These are phyloP conservation scores for Agriotes lineatus DNA, from an alignment of 2,888 invertebrate genomes.

Conservation along the genomic window DNA sequence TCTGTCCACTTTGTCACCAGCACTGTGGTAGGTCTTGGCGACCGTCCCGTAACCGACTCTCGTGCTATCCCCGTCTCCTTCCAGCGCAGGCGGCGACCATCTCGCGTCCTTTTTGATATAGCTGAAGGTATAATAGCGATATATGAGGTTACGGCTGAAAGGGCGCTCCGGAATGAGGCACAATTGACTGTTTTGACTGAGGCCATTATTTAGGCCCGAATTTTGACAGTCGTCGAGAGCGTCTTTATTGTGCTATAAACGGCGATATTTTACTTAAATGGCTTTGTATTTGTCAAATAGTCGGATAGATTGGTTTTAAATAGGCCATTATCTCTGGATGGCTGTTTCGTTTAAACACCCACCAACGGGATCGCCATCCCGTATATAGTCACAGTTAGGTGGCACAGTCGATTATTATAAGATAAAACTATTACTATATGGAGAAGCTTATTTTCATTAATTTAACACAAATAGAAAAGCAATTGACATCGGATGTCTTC, in stretches of 20 bases:
- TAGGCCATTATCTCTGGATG: conserved; percentile 40
- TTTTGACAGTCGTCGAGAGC: conserved; percentile 62
- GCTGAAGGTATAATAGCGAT: conserved; percentile 49
- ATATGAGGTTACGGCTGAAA: conserved; percentile 40
- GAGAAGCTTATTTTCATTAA: no score
- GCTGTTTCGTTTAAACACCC: conserved; percentile 34
- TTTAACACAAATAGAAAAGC: no score
- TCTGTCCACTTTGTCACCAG: conserved; percentile 66
- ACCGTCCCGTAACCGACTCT: conserved; percentile 54
- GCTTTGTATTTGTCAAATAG: conserved; percentile 44
- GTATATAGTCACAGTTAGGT: conserved; percentile 16
- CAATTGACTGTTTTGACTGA: conserved; percentile 63
- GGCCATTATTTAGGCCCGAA: conserved; percentile 60
- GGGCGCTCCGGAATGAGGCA: conserved; percentile 45
- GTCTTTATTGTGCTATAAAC: conserved; percentile 53
- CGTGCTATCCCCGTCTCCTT: conserved; percentile 46
- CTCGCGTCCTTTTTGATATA: conserved; percentile 49
- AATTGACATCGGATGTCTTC: no score
- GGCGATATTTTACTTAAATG: conserved; percentile 44
- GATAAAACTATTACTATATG: no score
- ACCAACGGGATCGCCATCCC: conserved; percentile 30
- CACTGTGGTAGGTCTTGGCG: conserved; percentile 63
- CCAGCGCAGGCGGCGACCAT: conserved; percentile 45
- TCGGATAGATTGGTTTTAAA: conserved; percentile 42
- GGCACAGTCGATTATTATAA: no score